These are phyloP conservation scores for Polymixis lichenea DNA, from an alignment of 2,888 invertebrate genomes.

Conservation along the genomic window DNA sequence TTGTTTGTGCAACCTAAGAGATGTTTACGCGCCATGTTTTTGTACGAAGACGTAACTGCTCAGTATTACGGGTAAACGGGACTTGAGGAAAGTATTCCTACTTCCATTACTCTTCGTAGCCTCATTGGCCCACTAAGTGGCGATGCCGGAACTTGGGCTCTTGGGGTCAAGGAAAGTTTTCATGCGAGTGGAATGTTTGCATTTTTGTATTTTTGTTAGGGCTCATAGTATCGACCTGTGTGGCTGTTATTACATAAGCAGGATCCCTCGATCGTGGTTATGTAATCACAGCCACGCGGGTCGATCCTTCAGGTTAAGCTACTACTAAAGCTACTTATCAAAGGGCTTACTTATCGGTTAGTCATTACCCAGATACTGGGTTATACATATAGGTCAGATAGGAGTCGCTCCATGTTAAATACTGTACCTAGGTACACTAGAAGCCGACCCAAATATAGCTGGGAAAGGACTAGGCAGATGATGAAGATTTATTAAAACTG, in stretches of 20 bases:
- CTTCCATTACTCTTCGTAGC: slow-evolving; percentile 40
- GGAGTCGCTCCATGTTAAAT: no score
- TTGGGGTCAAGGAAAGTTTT: slow-evolving; percentile 12
- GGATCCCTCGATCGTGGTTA: no score
- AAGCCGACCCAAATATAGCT: neutral
- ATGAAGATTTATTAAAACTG: neutral
- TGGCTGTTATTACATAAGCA: no score
- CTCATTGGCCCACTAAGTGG: slow-evolving; percentile 38
- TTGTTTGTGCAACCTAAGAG: slow-evolving; percentile 55
- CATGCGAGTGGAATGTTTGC: neutral
- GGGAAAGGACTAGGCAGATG: neutral
- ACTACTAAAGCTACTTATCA: no score
- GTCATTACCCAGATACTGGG: no score
- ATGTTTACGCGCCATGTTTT: slow-evolving; percentile 60
- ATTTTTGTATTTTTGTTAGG: slow-evolving; percentile 5
- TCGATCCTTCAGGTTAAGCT: no score
- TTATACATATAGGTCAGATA: no score
- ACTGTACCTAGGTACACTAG: no score
- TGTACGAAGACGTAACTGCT: slow-evolving; percentile 42
- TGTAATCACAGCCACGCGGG: no score
- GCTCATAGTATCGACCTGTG: no score
- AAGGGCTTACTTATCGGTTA: no score
- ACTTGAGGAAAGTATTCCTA: slow-evolving; percentile 48
- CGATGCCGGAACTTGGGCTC: slow-evolving; percentile 26
- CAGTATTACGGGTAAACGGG: slow-evolving; percentile 40